phyloP scores from a whole-genome alignment of 2,888 invertebrate genomes.

The Aspidiotus rigidus region DNA sequence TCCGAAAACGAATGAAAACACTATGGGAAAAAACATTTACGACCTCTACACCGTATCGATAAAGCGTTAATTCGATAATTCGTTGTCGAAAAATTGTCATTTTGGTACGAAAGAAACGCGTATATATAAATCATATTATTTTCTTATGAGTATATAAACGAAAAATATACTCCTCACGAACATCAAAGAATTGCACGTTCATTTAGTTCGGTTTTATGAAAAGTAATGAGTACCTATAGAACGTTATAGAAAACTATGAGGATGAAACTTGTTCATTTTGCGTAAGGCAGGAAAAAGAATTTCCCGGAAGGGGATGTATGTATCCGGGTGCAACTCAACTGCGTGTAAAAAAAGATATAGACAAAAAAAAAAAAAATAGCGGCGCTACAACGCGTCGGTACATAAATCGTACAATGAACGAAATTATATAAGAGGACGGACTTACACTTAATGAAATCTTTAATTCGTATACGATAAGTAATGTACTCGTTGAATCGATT shows the following conservation, averaged over 20 bases:
- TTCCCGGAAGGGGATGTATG: conserved; percentile 38
- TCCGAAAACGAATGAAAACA: no score
- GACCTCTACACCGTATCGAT: no score
- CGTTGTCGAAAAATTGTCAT: no score
- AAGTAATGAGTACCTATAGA: conserved; percentile 5
- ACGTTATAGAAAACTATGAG: conserved; percentile 29
- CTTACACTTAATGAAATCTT: no score
- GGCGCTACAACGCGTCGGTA: no score
- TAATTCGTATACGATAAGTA: no score
- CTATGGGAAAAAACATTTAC: no score
- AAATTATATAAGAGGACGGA: no score
- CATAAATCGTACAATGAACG: no score
- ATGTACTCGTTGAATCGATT: no score
- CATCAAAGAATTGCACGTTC: not conserved
- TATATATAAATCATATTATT: conserved; percentile 5
- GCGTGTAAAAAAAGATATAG: conserved; percentile 35
- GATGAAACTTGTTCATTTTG: conserved; percentile 30
- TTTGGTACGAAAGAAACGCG: no score
- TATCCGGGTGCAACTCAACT: conserved; percentile 37
- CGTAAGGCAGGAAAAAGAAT: conserved; percentile 34
- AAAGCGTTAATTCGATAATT: no score
- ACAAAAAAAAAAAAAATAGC: conserved; percentile 15
- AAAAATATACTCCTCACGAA: not conserved
- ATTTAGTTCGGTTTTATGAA: conserved; percentile 1
- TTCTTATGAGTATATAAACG: not conserved